These are phyloP conservation scores for Drosophila niveifrons DNA, from an alignment of 2,888 invertebrate species.

Conservation along the genomic window DNA sequence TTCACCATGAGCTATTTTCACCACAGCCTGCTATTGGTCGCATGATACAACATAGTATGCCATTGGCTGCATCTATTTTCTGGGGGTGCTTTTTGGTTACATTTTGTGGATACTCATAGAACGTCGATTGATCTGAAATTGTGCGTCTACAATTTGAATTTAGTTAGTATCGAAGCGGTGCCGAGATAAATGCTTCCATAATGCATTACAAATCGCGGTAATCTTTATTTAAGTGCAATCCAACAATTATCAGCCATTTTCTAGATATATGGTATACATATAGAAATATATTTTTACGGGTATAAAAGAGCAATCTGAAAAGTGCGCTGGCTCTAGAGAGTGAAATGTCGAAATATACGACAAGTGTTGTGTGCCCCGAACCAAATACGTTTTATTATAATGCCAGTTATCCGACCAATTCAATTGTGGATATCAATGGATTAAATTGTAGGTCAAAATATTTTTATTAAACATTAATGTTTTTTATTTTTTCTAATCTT, in stretches of 20 bases:
- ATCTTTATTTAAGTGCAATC: background rate
- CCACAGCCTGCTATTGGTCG: slow-evolving; percentile 45
- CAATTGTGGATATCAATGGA: slow-evolving; percentile 53
- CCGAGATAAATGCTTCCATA: slow-evolving; percentile 27
- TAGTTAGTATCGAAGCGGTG: slow-evolving; percentile 38
- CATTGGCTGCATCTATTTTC: slow-evolving; percentile 35
- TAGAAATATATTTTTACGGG: background rate
- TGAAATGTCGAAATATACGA: slow-evolving; percentile 60
- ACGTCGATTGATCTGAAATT: slow-evolving; percentile 8
- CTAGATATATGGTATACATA: slow-evolving; percentile 1
- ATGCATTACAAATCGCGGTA: slow-evolving; percentile 13
- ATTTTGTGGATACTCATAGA: slow-evolving; percentile 12
- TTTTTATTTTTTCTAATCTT: too few species aligned
- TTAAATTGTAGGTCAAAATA: slow-evolving; percentile 40
- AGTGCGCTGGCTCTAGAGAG: background rate
- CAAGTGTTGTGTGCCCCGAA: slow-evolving; percentile 43
- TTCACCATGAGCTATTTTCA: slow-evolving; percentile 18
- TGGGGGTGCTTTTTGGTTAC: slow-evolving; percentile 42
- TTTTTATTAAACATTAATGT: background rate
- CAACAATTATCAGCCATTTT: background rate
- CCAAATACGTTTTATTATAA: slow-evolving; percentile 55
- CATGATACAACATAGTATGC: background rate
- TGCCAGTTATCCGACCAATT: slow-evolving; percentile 41
- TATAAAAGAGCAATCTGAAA: background rate
- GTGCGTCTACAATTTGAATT: slow-evolving; percentile 25